Evolutionary conservation across 2,888 invertebrate genomes (phyloP).

Genomic region (Formica aserva): DNA sequence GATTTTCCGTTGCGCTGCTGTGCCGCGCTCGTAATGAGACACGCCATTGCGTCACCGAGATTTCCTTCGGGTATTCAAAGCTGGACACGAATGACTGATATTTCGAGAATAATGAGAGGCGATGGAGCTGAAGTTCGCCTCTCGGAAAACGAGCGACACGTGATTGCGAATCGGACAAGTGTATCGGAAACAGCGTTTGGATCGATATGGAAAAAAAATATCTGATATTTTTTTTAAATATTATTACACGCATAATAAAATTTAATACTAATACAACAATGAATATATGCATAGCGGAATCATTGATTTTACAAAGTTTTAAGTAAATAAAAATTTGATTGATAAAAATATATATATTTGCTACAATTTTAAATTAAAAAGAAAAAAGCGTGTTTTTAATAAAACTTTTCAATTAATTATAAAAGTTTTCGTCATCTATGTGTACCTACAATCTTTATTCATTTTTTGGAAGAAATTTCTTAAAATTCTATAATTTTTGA

Average conservation of each 20-base stretch:
- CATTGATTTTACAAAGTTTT: background rate
- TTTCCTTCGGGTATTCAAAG: constrained; percentile 5
- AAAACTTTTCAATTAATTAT: background rate
- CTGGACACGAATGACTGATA: constrained; percentile 31
- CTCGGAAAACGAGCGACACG: background rate
- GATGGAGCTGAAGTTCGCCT: background rate
- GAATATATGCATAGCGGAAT: background rate
- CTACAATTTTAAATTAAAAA: background rate
- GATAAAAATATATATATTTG: background rate
- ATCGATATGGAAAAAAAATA: background rate
- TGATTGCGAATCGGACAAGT: background rate
- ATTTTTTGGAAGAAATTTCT: background rate
- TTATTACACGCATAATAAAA: background rate
- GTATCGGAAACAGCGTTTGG: background rate
- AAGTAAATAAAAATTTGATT: background rate
- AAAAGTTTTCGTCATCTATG: background rate
- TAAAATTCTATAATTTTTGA: background rate
- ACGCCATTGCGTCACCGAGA: constrained; percentile 37
- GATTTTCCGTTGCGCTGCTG: constrained; percentile 55
- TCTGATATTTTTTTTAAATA: background rate
- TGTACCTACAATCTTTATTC: background rate
- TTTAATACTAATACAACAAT: background rate
- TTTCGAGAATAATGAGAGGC: constrained; percentile 27
- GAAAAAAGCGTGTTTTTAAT: background rate
- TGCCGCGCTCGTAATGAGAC: constrained; percentile 38